These are phyloP conservation scores for Pycnomerus fuliginosus DNA, from an alignment of 2,888 invertebrate species.

Conservation along the genomic window DNA sequence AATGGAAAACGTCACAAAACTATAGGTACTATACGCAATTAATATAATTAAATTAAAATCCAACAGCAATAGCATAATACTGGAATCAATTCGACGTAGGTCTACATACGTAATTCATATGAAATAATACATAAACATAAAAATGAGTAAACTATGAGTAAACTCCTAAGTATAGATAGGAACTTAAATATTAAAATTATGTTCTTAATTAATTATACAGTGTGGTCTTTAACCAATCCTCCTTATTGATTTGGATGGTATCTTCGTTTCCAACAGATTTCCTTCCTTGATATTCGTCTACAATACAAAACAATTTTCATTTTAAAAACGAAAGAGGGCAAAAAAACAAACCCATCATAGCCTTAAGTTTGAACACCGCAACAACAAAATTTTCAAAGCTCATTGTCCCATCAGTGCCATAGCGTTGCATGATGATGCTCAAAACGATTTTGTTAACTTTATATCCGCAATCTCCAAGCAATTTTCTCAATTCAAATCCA, in stretches of 20 bases:
- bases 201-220: background rate
- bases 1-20: too few species aligned
- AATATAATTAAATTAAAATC: too few species aligned
- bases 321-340: too few species aligned
- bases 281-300: background rate
- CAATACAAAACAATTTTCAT: background rate
- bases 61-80: too few species aligned
- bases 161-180: too few species aligned
- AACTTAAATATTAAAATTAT: too few species aligned
- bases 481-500: conserved; percentile 78
- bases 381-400: conserved; percentile 92
- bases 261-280: background rate
- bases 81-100: too few species aligned
- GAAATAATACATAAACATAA: too few species aligned
- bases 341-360: conserved; percentile 80
- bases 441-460: conserved; percentile 85
- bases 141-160: too few species aligned
- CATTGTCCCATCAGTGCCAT: conserved; percentile 74
- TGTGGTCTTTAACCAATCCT: background rate
- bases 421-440: conserved; percentile 85
- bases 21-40: too few species aligned
- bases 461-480: conserved; percentile 85
- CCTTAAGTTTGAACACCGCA: conserved; percentile 88
- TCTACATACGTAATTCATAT: too few species aligned
- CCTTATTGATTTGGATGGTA: background rate